Conservation (phyloP, 2,888 invertebrate genomes). For the Chymomyza fuscimana region DNA sequence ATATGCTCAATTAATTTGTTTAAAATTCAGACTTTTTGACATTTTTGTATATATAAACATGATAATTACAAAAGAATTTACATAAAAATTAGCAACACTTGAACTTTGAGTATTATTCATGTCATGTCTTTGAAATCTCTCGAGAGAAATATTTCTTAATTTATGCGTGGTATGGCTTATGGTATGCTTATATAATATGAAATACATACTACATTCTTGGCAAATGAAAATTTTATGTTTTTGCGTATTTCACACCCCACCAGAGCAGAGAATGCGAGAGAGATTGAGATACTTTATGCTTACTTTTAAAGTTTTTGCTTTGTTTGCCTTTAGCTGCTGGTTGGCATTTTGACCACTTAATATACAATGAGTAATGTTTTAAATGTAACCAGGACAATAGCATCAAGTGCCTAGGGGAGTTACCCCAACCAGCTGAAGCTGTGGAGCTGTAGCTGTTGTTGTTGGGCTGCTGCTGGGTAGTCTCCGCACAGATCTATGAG, state of each 20-base stretch:
- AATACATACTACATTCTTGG: conserved; percentile 29
- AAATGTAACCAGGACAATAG: conserved; percentile 71
- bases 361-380: conserved; percentile 70
- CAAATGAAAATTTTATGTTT: background rate
- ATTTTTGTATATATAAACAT: background rate
- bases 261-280: conserved; percentile 17
- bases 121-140: conserved; percentile 45
- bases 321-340: conserved; percentile 2
- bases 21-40: background rate
- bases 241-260: no score
- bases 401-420: conserved; percentile 36
- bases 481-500: conserved; percentile 1
- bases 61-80: conserved; percentile 39
- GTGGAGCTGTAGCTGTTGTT: background rate
- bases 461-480: background rate
- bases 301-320: conserved; percentile 21
- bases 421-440: conserved; percentile 3
- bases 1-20: background rate
- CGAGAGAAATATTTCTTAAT: conserved; percentile 65
- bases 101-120: conserved; percentile 27
- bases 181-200: background rate
- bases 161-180: conserved; percentile 42
- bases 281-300: conserved; percentile 50
- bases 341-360: conserved; percentile 67
- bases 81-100: conserved; percentile 63